Evolutionary conservation across 2,888 invertebrate species (phyloP), one percentile per base, ranked within the genome.

Genomic region (Ormyrus nitidulus): DNA sequence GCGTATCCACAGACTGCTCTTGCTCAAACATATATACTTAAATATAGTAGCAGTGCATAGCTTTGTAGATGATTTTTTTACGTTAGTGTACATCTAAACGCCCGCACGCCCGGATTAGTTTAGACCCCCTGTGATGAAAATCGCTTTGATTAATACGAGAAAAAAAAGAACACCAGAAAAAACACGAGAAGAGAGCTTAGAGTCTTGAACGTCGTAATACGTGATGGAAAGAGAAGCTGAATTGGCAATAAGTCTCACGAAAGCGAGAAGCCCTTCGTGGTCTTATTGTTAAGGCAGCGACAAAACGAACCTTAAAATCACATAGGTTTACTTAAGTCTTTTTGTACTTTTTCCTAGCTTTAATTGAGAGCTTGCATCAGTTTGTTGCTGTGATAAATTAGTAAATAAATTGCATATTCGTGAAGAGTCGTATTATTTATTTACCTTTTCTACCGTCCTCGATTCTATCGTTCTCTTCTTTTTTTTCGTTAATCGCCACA

Each of bases 381-480:
- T 86, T 89, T 90, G 87, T 89, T 86, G 87, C 87, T 89, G 89
- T 90, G 88, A 87, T 89, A 86, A 90, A 90, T 90, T 90, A 88
- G 87, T 89, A 86, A 90, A 90, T 90, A 90, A 90, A 90, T 88
- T 89, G 88, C 88, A 89, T 89, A 89, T 85, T 88, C 89, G 88
- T 89, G 88, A 89, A 88, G 88, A 90, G 86, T 88, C 86, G 90
- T 86, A 88, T 88, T 87, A 87, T 88, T 90, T 90, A 90, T 90
- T 90, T 88, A 86, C 89, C 90, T 88, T 76, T 88, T 87, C 88
- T 83, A 83, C 71, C 71, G 80, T 83, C 84, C 84, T 78, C 59
- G 76, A 80, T 81, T 82, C 82, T 82, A 74, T 72, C 69, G 78
- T 78, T 82, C 76, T 82, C 80, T 82, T 78, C 80, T 77, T 81